Base-by-base conservation (phyloP, 2,888 invertebrate genomes). In the Aquatica leii region DNA sequence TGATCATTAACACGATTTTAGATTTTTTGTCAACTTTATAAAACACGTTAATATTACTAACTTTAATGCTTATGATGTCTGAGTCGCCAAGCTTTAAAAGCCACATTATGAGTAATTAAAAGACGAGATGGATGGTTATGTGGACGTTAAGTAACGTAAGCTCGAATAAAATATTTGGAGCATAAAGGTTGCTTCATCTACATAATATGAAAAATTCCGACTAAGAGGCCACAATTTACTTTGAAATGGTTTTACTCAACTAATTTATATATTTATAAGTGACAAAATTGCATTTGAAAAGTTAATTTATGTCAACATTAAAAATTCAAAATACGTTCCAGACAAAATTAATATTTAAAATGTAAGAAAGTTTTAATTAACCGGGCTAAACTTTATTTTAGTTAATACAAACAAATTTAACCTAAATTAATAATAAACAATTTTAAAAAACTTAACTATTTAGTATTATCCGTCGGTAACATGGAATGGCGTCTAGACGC, bases 91-190 rank as follows among this genome's bases (percentile, higher is more conserved):
- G 55, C 54, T 63, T 63, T 63, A 63, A 63, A 63, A 63, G 63
- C 63, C 63, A 59, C 63, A 63, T 63, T 63, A 63, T 63, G 63
- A 63, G 63, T 63, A 63, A 63, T 63, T 63, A 63, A 63, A 62
- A 59, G 63, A 63, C 59, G 63, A 59, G 59, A 59, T 62, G 51
- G 56, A 62, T 63, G 55, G 41, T 63, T 54, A 63, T 63, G 59
- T 55, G 54, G 18, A 24, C 48, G 46, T 43, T 34, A 59, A 59
- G 60, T 60, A 60, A 50, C 48, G 41, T 59, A 63, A 63, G 63
- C 58, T 48, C 17, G 53, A 20, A 40, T 56, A 51, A 55, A 56
- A 56, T 56, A 61, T 61, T 55, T 61, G 14, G 56, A 55, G 55
- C 56, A 51, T 41, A 61, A 61, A 61, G 61, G 55, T 56, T 55